Percentiles rank a stretch among this genome's conserved stretches.
phyloP scores from a whole-genome alignment of 1,140 invertebrate genomes.

The Papilio polyxenes region DNA sequence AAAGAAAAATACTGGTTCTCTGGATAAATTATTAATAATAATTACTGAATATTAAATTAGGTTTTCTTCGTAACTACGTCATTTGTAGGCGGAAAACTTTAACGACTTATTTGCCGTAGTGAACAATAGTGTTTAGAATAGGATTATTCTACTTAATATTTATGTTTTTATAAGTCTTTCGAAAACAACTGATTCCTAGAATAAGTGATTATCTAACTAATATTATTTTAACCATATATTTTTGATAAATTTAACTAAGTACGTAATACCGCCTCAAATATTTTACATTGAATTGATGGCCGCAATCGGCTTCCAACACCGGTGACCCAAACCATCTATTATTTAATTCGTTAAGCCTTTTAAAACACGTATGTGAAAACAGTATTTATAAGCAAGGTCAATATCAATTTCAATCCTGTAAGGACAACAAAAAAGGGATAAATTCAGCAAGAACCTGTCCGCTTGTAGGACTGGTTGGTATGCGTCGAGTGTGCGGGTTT shows the following conservation, averaged over 20 bases:
- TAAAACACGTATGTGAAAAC: background rate
- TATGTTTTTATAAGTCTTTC: too few relatives aligned
- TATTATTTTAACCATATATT: too few relatives aligned
- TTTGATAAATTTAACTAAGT: too few relatives aligned
- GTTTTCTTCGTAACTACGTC: background rate
- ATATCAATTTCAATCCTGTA: background rate
- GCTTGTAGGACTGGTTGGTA: slow-evolving; percentile 13
- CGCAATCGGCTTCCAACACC: background rate
- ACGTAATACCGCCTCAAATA: too few relatives aligned
- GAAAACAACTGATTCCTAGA: too few relatives aligned
- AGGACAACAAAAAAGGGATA: slow-evolving; percentile 20
- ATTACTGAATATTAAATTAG: background rate
- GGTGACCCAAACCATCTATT: background rate
- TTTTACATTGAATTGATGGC: too few relatives aligned
- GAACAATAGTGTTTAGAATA: slow-evolving; percentile 8
- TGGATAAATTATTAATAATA: background rate
- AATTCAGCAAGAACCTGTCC: slow-evolving; percentile 28
- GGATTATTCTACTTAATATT: background rate
- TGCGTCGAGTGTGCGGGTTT: slow-evolving; percentile 19
- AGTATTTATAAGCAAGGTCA: background rate
- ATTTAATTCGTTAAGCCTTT: background rate
- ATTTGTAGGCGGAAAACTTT: background rate
- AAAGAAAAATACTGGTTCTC: too few relatives aligned
- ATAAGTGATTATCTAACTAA: too few relatives aligned
- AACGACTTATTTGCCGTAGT: background rate